phyloP scores from a whole-genome alignment of 53 echinoderm and acorn worm genomes.

The Stichopus horrens region DNA sequence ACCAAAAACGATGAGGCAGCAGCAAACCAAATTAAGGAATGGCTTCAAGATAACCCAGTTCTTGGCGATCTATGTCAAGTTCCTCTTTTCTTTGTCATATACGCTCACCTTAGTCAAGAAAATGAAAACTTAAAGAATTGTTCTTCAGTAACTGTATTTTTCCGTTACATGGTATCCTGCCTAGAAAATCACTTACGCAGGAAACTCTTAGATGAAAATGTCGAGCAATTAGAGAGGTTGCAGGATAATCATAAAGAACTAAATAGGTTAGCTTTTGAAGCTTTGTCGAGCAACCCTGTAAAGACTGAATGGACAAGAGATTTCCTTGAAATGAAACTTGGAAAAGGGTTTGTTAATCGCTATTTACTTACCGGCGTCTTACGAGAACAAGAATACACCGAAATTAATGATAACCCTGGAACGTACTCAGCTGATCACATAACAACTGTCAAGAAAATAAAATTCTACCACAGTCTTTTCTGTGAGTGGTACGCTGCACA shows the following conservation, averaged over 20 bases:
- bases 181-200: neutral
- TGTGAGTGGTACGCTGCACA: slow-evolving; percentile 20
- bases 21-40: slow-evolving; percentile 9
- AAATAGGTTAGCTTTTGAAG: neutral
- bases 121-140: neutral
- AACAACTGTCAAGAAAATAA: neutral
- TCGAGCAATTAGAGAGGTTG: neutral
- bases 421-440: neutral
- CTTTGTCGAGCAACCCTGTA: neutral
- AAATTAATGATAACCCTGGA: neutral
- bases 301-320: neutral
- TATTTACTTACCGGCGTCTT: slow-evolving; percentile 9
- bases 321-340: neutral
- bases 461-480: slow-evolving; percentile 22
- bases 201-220: neutral
- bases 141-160: neutral
- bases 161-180: slow-evolving; percentile 21
- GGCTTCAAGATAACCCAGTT: slow-evolving; percentile 23
- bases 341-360: neutral
- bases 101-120: neutral
- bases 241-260: neutral
- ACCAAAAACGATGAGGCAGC: neutral
- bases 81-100: slow-evolving; percentile 14
- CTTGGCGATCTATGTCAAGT: slow-evolving; percentile 21
- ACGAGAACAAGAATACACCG: neutral